These are phyloP conservation scores for Microctenopoma stevenorrisi DNA, from an alignment of 2,797 vertebrate species.

Conservation along the genomic window DNA sequence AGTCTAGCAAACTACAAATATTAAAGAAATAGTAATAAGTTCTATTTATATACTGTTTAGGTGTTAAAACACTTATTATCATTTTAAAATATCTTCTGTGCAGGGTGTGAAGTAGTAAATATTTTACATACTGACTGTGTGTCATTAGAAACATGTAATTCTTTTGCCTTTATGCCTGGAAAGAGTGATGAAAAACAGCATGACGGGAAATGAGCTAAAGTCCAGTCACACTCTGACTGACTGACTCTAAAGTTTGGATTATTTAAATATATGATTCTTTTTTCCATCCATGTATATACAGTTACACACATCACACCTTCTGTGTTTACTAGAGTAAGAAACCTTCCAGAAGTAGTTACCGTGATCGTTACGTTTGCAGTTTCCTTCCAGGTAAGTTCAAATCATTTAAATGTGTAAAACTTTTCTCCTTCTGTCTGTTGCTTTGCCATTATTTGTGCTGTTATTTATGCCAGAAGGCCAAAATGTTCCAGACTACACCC, in stretches of 20 bases:
- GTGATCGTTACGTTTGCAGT: not conserved
- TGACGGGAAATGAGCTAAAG: conserved; percentile 4
- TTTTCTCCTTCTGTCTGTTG: not conserved
- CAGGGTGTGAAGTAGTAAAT: no score
- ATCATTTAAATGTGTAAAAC: not conserved
- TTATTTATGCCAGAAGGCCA: not conserved
- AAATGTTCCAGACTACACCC: not conserved
- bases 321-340: not conserved
- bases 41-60: no score
- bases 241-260: not conserved
- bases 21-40: no score
- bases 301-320: conserved; percentile 8
- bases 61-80: not conserved
- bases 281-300: conserved; percentile 12
- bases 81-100: not conserved
- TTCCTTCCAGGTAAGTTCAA: not conserved
- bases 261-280: conserved; percentile 2
- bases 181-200: not conserved
- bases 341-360: not conserved
- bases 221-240: not conserved
- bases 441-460: not conserved
- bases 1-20: no score
- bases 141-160: no score
- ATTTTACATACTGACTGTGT: no score
- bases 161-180: not conserved